A percentile compares a stretch with the other conserved stretches of the same genome.
phyloP scores from a whole-genome alignment of 2,113 vertebrate genomes.

The Apeltes quadracus region DNA sequence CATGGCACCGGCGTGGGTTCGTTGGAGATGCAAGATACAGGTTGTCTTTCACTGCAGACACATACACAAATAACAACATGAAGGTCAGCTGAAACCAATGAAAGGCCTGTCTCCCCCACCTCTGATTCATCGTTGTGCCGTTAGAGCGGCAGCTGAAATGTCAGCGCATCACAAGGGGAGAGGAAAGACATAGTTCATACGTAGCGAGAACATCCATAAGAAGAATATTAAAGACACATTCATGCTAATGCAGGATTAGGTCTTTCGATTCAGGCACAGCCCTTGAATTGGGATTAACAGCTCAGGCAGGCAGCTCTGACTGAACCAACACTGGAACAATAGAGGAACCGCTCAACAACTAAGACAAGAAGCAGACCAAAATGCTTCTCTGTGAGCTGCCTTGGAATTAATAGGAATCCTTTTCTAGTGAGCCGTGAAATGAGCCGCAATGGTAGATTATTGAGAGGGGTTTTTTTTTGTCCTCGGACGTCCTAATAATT shows the following conservation, averaged over 20 bases:
- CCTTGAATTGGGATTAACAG: constrained; percentile 70
- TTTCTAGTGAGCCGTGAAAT: constrained; percentile 70
- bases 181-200: constrained; percentile 28
- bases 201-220: constrained; percentile 32
- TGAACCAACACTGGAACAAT: constrained; percentile 73
- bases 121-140: constrained; percentile 35
- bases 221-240: constrained; percentile 65
- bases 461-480: constrained; percentile 36
- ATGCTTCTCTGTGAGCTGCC: constrained; percentile 54
- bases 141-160: constrained; percentile 37
- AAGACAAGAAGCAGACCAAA: constrained; percentile 62
- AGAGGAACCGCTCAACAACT: constrained; percentile 56
- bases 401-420: constrained; percentile 64
- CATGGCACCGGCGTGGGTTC: constrained; percentile 63
- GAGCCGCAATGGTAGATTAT: constrained; percentile 68
- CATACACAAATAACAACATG: constrained; percentile 31
- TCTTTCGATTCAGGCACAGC: constrained; percentile 61
- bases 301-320: constrained; percentile 56
- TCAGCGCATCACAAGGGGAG: constrained; percentile 10
- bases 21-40: constrained; percentile 45
- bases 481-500: constrained; percentile 59
- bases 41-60: constrained; percentile 67
- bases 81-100: constrained; percentile 42
- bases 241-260: constrained; percentile 70
- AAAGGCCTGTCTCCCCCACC: constrained; percentile 25